Evolutionary conservation across 2,888 invertebrate species (phyloP).

Genomic region (Girardia tigrina): DNA sequence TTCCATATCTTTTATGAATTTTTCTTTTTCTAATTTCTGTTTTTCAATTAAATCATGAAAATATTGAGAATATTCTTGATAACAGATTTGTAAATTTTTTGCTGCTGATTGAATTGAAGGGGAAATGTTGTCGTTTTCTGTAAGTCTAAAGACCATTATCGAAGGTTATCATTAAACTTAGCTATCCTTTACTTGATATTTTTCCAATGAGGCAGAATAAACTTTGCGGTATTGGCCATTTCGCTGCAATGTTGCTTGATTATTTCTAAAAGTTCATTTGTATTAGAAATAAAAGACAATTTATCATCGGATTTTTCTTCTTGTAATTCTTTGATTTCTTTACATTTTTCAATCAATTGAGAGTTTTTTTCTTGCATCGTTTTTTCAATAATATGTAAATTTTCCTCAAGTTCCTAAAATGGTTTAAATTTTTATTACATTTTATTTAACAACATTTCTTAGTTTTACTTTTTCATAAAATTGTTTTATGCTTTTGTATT

Average conservation of each 20-base stretch:
- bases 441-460: background rate
- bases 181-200: background rate
- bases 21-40: background rate
- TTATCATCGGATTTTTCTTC: background rate
- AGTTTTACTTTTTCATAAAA: background rate
- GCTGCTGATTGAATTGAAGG: background rate
- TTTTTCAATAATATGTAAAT: background rate
- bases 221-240: background rate
- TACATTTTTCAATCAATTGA: background rate
- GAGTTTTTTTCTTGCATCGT: background rate
- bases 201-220: background rate
- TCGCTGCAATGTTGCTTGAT: background rate
- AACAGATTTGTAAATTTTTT: background rate
- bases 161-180: background rate
- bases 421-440: background rate
- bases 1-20: background rate
- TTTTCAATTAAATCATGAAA: background rate
- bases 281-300: background rate
- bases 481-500: background rate
- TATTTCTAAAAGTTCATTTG: background rate
- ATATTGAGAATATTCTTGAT: background rate
- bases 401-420: constrained; percentile 2
- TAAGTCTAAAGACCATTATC: background rate
- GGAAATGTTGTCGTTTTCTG: background rate
- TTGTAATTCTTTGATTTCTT: background rate